Base-by-base conservation (phyloP, 2,797 vertebrate species). In the Acomys russatus region DNA sequence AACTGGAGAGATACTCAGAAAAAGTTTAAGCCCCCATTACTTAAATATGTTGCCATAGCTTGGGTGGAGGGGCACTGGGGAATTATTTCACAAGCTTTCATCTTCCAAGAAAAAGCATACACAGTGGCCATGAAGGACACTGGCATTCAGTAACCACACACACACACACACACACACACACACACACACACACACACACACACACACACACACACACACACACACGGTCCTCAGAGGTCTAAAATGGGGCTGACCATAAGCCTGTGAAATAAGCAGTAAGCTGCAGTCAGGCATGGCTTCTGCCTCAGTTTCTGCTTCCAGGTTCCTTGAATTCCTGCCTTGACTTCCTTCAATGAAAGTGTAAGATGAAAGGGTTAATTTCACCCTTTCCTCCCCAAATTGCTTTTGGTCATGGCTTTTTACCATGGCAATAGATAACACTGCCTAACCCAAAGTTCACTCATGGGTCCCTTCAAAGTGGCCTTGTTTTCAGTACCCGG, bases 61-160 rank as follows among this genome's bases (percentile, higher is more conserved):
- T 77, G 79, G 10, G 11, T 49, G 74, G 56, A n/a, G 11, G 28
- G 80, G 88, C 44, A 84, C 1, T 35, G 7, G 91, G 80, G 80
- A 10, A 92, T 87, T 96, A 71, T 74, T 76, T 95, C 15, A 6
- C 79, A 96, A 90, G 14, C 30, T 93, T 85, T 51, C 66, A 90
- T 92, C n/a, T 92, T 93, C 56, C 84, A 92, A 93, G 71, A 61
- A 76, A 93, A 82, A 88, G 28, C 14, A 90, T 86, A 51, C 61
- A 91, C 18, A 15, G 71, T 80, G 33, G 38, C 70, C 33, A 51
- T 18, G 49, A 96, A 76, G 44, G 17, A 77, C 49, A 51, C 1
- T 35, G 23, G 6, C 30, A 30, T 63, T 90, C 59, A 94, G 88
- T 54, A 63, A 90, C 73, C 44, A 28, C 59, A 38, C 11, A 23